phyloP scores from a whole-genome alignment of 2,888 invertebrate species.

The Cancer borealis region DNA sequence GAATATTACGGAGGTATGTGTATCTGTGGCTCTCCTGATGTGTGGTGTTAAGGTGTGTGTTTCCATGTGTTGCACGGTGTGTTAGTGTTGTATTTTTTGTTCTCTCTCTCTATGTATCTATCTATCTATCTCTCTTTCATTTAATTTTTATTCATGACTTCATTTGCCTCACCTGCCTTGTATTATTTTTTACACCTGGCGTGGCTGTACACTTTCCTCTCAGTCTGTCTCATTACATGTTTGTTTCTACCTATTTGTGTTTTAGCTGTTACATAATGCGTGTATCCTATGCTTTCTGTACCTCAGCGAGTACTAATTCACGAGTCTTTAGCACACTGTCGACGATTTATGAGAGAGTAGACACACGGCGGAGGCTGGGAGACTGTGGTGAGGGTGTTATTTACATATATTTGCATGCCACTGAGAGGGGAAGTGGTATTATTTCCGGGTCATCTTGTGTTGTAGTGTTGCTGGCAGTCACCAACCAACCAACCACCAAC shows the following conservation, averaged over 20 bases:
- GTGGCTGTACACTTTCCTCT: neutral
- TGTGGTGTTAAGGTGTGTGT: neutral
- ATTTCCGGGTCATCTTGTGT: neutral
- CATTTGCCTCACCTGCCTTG: neutral
- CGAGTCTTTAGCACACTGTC: neutral
- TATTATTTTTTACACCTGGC: neutral
- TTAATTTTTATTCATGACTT: neutral
- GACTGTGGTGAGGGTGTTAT: constrained; percentile 8
- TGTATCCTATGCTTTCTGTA: neutral
- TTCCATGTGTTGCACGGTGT: neutral
- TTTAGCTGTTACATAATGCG: neutral
- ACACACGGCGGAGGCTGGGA: neutral
- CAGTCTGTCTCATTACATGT: neutral
- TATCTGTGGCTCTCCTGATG: no score
- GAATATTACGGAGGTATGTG: neutral
- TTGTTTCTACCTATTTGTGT: neutral
- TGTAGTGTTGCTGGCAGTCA: neutral
- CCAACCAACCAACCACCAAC: neutral
- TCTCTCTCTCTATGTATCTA: constrained; percentile 38
- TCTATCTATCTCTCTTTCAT: constrained; percentile 24
- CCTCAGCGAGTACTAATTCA: neutral
- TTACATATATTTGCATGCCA: constrained; percentile 41
- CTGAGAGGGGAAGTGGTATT: neutral
- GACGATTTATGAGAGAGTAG: neutral
- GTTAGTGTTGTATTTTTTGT: no score